Percentiles rank a stretch among this genome's conserved stretches.
Evolutionary conservation across 2,113 vertebrate species (phyloP).

Genomic region (Loxodonta africana): DNA sequence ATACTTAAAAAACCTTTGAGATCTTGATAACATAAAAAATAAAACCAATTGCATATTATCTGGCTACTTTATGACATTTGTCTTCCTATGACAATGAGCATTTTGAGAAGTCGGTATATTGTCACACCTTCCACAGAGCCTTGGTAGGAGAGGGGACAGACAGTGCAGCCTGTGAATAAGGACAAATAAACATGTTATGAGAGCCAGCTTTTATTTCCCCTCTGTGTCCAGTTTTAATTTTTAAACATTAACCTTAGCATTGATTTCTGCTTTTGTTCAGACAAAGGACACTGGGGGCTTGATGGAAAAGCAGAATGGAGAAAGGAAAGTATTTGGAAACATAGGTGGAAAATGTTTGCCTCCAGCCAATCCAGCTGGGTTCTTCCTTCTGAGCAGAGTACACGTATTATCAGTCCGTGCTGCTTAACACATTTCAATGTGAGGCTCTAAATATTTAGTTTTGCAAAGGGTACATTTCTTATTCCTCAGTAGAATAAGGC

Average conservation of each 20-base stretch:
- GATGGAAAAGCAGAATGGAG: neutral
- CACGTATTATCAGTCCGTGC: neutral
- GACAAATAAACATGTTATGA: neutral
- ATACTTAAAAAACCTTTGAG: neutral
- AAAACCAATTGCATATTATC: neutral
- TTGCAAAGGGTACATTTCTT: conserved; percentile 2
- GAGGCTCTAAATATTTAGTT: neutral
- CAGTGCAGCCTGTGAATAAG: neutral
- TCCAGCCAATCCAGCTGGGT: neutral
- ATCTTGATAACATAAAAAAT: neutral
- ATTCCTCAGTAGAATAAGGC: neutral
- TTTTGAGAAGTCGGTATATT: neutral
- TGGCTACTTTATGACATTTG: neutral
- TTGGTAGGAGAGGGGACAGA: neutral
- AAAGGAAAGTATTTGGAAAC: neutral
- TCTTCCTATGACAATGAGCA: neutral
- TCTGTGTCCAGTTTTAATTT: conserved; percentile 34
- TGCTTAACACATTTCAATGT: neutral
- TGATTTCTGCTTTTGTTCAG: conserved; percentile 7
- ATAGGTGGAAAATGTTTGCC: neutral
- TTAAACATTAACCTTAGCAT: conserved; percentile 22
- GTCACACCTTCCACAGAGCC: neutral
- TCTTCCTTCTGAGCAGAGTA: neutral
- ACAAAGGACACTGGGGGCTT: neutral
- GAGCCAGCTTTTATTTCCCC: neutral